Conservation (phyloP, 2,888 invertebrate species). For the Aethes cnicana region DNA sequence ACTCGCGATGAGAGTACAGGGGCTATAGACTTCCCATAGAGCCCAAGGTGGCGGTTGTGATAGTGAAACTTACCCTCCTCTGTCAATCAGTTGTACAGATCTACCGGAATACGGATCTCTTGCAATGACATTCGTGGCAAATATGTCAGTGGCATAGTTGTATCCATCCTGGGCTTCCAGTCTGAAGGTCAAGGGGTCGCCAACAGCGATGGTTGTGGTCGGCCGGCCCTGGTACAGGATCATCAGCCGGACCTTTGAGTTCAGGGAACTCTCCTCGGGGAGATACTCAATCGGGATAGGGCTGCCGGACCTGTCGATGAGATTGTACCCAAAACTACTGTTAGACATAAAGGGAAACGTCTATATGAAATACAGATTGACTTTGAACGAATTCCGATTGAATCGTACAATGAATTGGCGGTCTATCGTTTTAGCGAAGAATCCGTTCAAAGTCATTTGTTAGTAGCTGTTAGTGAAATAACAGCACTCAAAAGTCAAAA, state of each 20-base stretch:
- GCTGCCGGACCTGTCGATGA: slow-evolving; percentile 90
- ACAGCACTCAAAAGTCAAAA: slow-evolving; percentile 71
- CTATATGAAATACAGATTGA: slow-evolving; percentile 40
- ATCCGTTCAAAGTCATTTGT: slow-evolving; percentile 74
- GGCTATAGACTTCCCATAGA: neutral
- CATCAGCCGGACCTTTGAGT: slow-evolving; percentile 92
- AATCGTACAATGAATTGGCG: neutral
- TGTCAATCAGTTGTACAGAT: slow-evolving; percentile 93
- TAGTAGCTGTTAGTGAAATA: slow-evolving; percentile 81
- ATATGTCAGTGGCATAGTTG: slow-evolving; percentile 93
- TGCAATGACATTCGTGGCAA: slow-evolving; percentile 95
- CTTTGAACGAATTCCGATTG: slow-evolving; percentile 65
- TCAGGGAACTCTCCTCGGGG: slow-evolving; percentile 94
- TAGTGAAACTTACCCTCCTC: slow-evolving; percentile 92
- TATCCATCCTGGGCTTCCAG: slow-evolving; percentile 94
- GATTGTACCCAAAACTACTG: slow-evolving; percentile 72
- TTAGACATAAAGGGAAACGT: slow-evolving; percentile 62
- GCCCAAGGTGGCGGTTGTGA: no score
- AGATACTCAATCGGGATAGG: slow-evolving; percentile 96
- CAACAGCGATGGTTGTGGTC: slow-evolving; percentile 96
- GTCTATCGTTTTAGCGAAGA: slow-evolving; percentile 30
- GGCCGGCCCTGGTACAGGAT: slow-evolving; percentile 95
- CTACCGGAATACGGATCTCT: slow-evolving; percentile 95
- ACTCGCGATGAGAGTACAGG: no score
- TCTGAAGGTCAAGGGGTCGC: slow-evolving; percentile 94